Evolutionary conservation across 2,113 vertebrate genomes (phyloP).

Genomic region (Eclectus roratus): DNA sequence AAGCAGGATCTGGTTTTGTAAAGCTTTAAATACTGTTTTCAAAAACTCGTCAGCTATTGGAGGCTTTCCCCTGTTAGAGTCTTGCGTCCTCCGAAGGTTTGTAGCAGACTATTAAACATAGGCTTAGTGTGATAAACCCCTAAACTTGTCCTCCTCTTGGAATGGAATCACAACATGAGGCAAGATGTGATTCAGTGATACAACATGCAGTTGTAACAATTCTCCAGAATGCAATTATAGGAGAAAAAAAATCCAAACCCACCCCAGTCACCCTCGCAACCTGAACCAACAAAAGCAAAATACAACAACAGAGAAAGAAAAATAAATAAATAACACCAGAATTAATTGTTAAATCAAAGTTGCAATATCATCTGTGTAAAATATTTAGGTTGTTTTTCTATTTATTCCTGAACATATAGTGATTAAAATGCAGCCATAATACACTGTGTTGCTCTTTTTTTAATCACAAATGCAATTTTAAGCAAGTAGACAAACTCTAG

Average conservation of each 20-base stretch:
- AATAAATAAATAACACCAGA: constrained; percentile 27
- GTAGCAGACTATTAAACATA: not conserved
- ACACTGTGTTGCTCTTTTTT: constrained; percentile 22
- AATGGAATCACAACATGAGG: not conserved
- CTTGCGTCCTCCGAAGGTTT: not conserved
- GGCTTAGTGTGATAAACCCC: not conserved
- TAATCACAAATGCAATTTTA: constrained; percentile 65
- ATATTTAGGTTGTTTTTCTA: constrained; percentile 55
- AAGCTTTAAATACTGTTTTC: not conserved
- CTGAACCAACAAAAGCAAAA: not conserved
- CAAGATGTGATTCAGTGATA: not conserved
- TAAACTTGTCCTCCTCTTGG: not conserved
- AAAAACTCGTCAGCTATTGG: not conserved
- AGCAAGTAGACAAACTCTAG: constrained; percentile 60
- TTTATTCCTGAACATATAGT: constrained; percentile 27
- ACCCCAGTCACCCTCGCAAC: not conserved
- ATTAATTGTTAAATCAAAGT: constrained; percentile 42
- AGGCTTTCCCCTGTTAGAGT: not conserved
- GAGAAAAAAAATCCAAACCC: not conserved
- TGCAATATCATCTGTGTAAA: constrained; percentile 48
- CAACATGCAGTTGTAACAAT: not conserved
- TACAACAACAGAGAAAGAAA: not conserved
- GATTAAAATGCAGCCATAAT: constrained; percentile 45
- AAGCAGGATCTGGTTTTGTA: not conserved
- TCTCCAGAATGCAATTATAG: not conserved